A percentile compares a stretch with the other conserved stretches of the same genome.
These are phyloP conservation scores for Lysandra coridon DNA, from an alignment of 2,888 invertebrate genomes.

Conservation along the genomic window DNA sequence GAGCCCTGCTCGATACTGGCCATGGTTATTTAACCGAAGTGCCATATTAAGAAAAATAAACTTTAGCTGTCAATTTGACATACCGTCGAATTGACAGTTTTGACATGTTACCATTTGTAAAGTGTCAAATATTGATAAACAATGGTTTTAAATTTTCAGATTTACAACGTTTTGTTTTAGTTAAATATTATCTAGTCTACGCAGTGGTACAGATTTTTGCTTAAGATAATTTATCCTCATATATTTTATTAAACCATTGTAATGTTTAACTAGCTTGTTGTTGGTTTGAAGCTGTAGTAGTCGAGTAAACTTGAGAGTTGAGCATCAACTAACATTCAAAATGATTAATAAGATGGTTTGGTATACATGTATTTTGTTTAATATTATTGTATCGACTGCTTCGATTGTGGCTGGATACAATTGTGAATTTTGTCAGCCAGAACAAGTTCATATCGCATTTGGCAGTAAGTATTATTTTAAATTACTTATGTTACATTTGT, in stretches of 20 bases:
- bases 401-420: slow-evolving; percentile 44
- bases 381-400: background rate
- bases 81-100: no score
- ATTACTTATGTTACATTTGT: no score
- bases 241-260: background rate
- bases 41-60: no score
- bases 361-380: background rate
- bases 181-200: background rate
- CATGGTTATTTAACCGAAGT: no score
- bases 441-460: slow-evolving; percentile 84
- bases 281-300: background rate
- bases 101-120: no score
- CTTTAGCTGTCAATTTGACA: no score
- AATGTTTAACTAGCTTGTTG: background rate
- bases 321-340: background rate
- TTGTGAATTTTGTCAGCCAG: slow-evolving; percentile 80
- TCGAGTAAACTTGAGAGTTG: background rate
- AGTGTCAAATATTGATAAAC: background rate
- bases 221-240: background rate
- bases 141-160: background rate
- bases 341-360: background rate
- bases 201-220: background rate
- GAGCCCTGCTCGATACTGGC: no score
- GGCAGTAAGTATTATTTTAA: slow-evolving; percentile 67
- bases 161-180: background rate